Conservation (phyloP, 2,888 invertebrate genomes). For the Hypselothyrea guttata region DNA sequence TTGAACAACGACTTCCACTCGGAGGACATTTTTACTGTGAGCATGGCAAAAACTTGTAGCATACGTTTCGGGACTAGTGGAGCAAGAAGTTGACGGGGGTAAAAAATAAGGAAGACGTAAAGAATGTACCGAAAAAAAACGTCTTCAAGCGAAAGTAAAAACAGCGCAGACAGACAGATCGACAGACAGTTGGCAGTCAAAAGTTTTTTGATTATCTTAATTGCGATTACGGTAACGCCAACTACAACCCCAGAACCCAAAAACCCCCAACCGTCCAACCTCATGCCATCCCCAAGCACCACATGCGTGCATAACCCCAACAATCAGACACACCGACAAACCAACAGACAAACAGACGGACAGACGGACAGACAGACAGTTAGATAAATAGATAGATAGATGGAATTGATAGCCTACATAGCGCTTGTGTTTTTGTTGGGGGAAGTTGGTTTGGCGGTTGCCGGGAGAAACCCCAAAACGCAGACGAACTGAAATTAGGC, state of each 20-base stretch:
- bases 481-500: slow-evolving; percentile 50
- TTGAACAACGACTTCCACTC: slow-evolving; percentile 29
- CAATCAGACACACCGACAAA: slow-evolving; percentile 12
- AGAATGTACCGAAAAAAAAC: slow-evolving; percentile 11
- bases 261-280: neutral
- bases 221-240: slow-evolving; percentile 66
- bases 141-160: slow-evolving; percentile 62
- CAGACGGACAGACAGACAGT: slow-evolving; percentile 23
- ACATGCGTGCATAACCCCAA: slow-evolving; percentile 63
- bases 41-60: slow-evolving; percentile 47
- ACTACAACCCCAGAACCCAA: neutral
- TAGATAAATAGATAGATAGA: slow-evolving; percentile 49
- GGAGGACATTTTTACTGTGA: slow-evolving; percentile 31
- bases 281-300: slow-evolving; percentile 25
- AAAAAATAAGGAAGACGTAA: slow-evolving; percentile 15
- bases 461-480: slow-evolving; percentile 18
- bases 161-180: no score
- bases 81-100: slow-evolving; percentile 19
- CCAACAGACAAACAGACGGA: no score
- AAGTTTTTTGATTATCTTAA: slow-evolving; percentile 78
- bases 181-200: slow-evolving; percentile 71
- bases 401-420: slow-evolving; percentile 39
- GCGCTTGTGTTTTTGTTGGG: slow-evolving; percentile 2
- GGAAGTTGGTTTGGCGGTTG: slow-evolving; percentile 6
- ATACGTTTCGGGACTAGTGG: slow-evolving; percentile 35